These are phyloP conservation scores for Cephus rjabovi DNA, from an alignment of 2,888 invertebrate genomes.

Conservation along the genomic window DNA sequence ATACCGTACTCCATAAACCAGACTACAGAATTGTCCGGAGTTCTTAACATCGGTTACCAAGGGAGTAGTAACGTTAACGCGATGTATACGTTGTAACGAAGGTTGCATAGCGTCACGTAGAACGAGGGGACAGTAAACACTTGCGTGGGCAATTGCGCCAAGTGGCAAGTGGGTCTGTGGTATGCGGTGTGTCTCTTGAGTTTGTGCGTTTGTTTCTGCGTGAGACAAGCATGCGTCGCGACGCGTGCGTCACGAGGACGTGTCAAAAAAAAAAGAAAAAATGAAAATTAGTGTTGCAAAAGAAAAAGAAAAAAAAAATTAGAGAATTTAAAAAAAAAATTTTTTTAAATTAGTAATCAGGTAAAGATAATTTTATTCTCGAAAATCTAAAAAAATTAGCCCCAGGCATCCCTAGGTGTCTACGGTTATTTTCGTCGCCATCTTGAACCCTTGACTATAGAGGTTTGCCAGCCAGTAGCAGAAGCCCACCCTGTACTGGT, in stretches of 20 bases:
- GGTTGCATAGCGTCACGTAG: conserved; percentile 63
- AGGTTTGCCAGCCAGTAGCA: conserved; percentile 26
- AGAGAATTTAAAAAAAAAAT: background rate
- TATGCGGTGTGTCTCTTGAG: conserved; percentile 25
- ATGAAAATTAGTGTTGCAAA: background rate
- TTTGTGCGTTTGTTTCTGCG: conserved; percentile 28
- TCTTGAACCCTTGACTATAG: conserved; percentile 46
- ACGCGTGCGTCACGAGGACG: conserved; percentile 11
- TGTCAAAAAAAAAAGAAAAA: too few species aligned
- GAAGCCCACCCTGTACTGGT: background rate
- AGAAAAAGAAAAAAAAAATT: background rate
- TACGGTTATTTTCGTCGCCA: conserved; percentile 58
- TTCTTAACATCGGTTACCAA: background rate
- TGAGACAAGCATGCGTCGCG: conserved; percentile 25
- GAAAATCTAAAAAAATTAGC: background rate
- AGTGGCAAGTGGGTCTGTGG: conserved; percentile 57
- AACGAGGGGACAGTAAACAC: conserved; percentile 63
- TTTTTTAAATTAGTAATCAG: background rate
- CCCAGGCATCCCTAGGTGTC: background rate
- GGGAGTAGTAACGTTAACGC: background rate
- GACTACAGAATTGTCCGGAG: background rate
- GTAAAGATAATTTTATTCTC: background rate
- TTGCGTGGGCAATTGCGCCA: conserved; percentile 62
- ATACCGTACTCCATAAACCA: background rate
- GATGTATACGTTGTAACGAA: conserved; percentile 32